Percentiles rank a stretch among this genome's conserved stretches.
Evolutionary conservation across 1,140 invertebrate genomes (phyloP).

Genomic region (Scaptomyza graminum): DNA sequence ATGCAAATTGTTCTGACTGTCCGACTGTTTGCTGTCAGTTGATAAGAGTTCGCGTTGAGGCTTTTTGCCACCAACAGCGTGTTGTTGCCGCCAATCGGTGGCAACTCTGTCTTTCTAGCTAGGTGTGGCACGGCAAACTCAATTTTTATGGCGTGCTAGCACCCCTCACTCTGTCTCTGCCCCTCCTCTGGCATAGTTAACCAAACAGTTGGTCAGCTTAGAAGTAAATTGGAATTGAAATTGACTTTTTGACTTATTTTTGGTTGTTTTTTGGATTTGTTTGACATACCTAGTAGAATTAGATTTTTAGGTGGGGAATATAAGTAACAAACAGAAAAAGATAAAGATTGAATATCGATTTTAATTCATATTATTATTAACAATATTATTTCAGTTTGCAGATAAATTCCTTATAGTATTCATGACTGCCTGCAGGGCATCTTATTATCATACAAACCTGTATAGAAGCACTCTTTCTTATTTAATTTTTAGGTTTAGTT

Average conservation of each 20-base stretch:
- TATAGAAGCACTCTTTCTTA: not conserved
- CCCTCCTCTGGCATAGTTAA: not conserved
- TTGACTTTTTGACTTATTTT: conserved; percentile 36
- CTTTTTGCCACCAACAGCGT: conserved; percentile 38
- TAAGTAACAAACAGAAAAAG: too few relatives aligned
- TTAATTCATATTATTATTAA: too few relatives aligned
- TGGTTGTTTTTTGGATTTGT: not conserved
- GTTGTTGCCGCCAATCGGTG: conserved; percentile 7
- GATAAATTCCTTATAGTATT: too few relatives aligned
- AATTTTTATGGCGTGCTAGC: conserved; percentile 2
- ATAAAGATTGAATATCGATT: too few relatives aligned
- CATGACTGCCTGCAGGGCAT: not conserved
- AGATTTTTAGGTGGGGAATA: too few relatives aligned
- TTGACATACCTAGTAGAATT: too few relatives aligned
- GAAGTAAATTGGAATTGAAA: conserved; percentile 36
- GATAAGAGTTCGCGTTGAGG: conserved; percentile 39
- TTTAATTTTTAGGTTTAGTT: not conserved
- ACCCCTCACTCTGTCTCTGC: not conserved
- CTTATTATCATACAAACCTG: not conserved
- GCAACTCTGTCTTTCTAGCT: conserved; percentile 14
- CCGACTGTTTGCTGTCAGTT: conserved; percentile 40
- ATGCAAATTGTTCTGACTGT: conserved; percentile 46
- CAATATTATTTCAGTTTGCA: too few relatives aligned
- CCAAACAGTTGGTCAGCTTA: conserved; percentile 16
- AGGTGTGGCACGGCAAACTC: conserved; percentile 17